Evolutionary conservation across 2,797 vertebrate genomes (phyloP).

Genomic region (Vespertilio murinus): DNA sequence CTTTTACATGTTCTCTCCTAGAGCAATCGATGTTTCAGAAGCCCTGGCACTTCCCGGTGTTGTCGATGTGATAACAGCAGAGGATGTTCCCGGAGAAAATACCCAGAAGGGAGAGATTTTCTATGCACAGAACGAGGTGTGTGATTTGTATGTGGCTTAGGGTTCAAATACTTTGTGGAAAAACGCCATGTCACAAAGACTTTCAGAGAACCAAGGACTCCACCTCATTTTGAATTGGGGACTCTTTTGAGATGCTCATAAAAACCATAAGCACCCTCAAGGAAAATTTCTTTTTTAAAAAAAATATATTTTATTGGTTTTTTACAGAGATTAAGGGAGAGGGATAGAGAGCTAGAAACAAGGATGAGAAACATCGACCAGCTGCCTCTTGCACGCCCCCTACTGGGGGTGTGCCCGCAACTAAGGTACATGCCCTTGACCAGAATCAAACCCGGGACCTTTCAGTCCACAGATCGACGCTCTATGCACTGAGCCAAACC

Average conservation of each 20-base stretch:
- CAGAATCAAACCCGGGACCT: too few species aligned
- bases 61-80: constrained; percentile 84
- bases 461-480: too few species aligned
- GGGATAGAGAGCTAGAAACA: too few species aligned
- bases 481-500: too few species aligned
- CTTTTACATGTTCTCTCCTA: constrained; percentile 63
- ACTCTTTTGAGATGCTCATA: background rate
- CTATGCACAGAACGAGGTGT: constrained; percentile 85
- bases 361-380: too few species aligned
- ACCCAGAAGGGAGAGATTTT: constrained; percentile 82
- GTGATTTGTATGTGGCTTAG: background rate
- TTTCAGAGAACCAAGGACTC: background rate
- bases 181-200: background rate
- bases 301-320: too few species aligned
- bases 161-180: background rate
- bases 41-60: constrained; percentile 85
- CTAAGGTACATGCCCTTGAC: too few species aligned
- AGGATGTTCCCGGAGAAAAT: constrained; percentile 86
- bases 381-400: too few species aligned
- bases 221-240: background rate
- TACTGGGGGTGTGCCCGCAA: too few species aligned
- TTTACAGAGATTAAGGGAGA: too few species aligned
- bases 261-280: background rate
- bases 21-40: constrained; percentile 83
- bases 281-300: too few species aligned